phyloP scores from a whole-genome alignment of 2,888 invertebrate genomes.

The Dusona sp. region DNA sequence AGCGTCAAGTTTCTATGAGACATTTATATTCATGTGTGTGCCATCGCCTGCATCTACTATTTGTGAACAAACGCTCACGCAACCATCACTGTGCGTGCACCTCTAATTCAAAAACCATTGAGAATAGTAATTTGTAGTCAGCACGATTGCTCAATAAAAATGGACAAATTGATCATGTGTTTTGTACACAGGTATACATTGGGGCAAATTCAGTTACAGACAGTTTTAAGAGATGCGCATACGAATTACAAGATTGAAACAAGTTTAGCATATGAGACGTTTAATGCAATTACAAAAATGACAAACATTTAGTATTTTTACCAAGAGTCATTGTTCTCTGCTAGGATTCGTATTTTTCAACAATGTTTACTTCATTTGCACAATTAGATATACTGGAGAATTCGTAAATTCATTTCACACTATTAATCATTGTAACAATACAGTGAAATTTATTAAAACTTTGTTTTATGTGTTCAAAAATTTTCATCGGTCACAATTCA shows the following conservation, averaged over 20 bases:
- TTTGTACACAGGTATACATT: neutral
- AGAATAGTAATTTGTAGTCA: conserved; percentile 33
- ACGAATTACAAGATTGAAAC: neutral
- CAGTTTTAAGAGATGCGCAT: neutral
- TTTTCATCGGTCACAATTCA: too few species aligned
- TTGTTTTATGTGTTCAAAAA: too few species aligned
- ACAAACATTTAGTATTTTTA: neutral
- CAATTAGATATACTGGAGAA: too few species aligned
- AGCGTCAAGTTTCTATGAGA: conserved; percentile 13
- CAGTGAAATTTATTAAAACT: too few species aligned
- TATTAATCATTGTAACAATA: too few species aligned
- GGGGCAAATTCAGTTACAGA: neutral
- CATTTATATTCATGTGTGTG: conserved; percentile 56
- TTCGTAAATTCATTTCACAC: too few species aligned
- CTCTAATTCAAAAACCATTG: neutral
- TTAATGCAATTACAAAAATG: neutral
- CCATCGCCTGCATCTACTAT: neutral
- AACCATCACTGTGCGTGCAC: conserved; percentile 8
- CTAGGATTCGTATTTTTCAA: too few species aligned
- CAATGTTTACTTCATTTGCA: too few species aligned
- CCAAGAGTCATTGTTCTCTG: too few species aligned
- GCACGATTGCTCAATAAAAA: neutral
- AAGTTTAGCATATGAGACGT: neutral
- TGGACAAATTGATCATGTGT: neutral
- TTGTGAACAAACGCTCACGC: conserved; percentile 7